Base-by-base conservation (phyloP, 2,888 invertebrate genomes). In the Patella caerulea region DNA sequence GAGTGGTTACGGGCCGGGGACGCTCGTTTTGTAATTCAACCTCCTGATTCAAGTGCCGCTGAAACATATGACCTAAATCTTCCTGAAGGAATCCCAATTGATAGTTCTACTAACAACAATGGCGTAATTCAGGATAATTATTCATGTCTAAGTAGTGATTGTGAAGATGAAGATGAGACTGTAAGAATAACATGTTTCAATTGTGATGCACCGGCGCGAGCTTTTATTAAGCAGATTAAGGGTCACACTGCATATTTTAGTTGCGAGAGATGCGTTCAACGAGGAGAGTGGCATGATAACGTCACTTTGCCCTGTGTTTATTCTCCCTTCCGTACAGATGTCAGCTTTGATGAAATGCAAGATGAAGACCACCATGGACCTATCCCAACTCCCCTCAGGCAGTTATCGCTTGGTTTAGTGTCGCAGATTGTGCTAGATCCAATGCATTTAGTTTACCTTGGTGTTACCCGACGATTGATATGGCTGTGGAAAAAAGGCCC, bases 131-230 rank as follows among this genome's bases (percentile, higher is more conserved):
- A 4, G 3, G 34, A 34, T 34, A 34, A 34, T 34, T 34, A 34
- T 34, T 34, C 34, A 2, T 34, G 2, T 34, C 2, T 34, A 34
- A 34, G 34, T 34, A 34, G 34, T 3, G 34, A 34, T 34, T 34
- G 34, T 34, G 34, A 34, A 34, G 34, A 34, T 4, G 34, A 34
- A 29, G 1, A 29, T 29, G n/a, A n/a, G n/a, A n/a, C n/a, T n/a
- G 71, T 85, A 34, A 52, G 29, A 4, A 78, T 84, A 71, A 78
- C 76, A 73, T 78, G 74, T 65, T 75, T 88, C 72, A 79, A 88
- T 14, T 88, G 88, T 82, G 88, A 90, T 84, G 80, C 87, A 34
- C 87, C 87, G 45, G 89, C 88, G 3, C 80, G 87, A 79, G 81
- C 83, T 19, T 87, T 83, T 84, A 81, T 90, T 7, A 86, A 86